Percentiles rank a stretch among this genome's conserved stretches.
Conservation (phyloP, 1,140 invertebrate genomes). For the Euwallacea similis region DNA sequence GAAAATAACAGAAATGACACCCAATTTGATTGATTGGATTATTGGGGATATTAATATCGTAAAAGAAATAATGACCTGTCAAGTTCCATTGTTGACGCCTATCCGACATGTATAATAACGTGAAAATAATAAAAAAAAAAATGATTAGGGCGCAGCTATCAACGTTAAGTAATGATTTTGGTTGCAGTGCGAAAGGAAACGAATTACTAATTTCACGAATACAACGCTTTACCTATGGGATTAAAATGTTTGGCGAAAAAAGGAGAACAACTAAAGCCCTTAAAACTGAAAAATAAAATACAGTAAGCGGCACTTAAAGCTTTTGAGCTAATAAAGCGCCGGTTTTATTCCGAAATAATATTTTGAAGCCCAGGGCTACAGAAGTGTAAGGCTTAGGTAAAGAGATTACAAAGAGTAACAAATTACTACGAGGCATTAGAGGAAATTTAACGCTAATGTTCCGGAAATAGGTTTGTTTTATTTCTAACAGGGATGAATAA, state of each 20-base stretch:
- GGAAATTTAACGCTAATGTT: constrained; percentile 1
- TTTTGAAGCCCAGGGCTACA: constrained; percentile 6
- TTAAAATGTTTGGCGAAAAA: no score
- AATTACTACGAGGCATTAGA: constrained; percentile 11
- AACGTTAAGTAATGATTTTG: no score
- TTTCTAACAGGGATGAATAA: not conserved
- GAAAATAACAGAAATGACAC: constrained; percentile 6
- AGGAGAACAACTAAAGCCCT: not conserved
- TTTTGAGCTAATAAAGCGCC: constrained; percentile 7
- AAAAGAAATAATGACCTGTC: constrained; percentile 7
- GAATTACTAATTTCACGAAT: no score
- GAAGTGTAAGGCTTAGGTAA: constrained; percentile 13
- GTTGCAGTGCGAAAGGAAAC: no score
- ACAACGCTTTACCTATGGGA: no score
- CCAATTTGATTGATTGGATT: constrained; percentile 7
- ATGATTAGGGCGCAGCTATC: no score
- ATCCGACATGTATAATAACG: no score
- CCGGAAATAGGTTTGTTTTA: constrained; percentile 11
- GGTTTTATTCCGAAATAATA: constrained; percentile 17
- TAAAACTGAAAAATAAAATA: constrained; percentile 12
- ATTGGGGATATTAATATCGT: constrained; percentile 9
- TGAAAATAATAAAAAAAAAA: no score
- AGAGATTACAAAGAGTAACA: constrained; percentile 18
- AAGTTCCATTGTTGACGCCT: not conserved
- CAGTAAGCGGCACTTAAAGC: not conserved